A percentile compares a stretch with the other conserved stretches of the same genome.
These are phyloP conservation scores for Theonella swinhoei DNA, from an alignment of 37 sponge, comb jelly and placozoan species.

Conservation along the genomic window DNA sequence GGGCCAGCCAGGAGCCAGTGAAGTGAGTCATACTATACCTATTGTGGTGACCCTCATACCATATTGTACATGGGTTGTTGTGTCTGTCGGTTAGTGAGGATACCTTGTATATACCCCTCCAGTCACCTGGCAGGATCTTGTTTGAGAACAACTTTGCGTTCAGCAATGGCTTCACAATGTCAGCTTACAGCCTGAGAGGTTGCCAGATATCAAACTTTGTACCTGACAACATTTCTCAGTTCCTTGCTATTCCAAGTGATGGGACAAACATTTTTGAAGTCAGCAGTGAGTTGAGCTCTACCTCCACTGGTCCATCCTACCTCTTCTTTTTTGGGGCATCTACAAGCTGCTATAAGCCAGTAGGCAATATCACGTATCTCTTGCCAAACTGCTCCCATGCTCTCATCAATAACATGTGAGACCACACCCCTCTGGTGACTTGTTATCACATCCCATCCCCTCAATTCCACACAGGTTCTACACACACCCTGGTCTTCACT, in stretches of 20 bases:
- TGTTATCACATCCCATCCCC: background rate
- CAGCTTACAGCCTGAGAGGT: conserved; percentile 51
- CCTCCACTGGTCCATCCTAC: conserved; percentile 67
- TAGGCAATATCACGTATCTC: conserved; percentile 59
- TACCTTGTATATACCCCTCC: too few species aligned
- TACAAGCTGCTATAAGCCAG: conserved; percentile 67
- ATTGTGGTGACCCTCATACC: background rate
- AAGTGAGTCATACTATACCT: background rate
- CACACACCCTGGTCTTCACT: conserved; percentile 49
- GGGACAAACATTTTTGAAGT: conserved; percentile 9
- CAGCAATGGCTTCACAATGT: conserved; percentile 36
- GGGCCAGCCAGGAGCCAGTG: too few species aligned
- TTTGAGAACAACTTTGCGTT: conserved; percentile 51
- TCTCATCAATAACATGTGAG: conserved; percentile 57
- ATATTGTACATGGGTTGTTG: background rate
- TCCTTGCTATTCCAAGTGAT: conserved; percentile 9
- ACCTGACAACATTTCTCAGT: background rate
- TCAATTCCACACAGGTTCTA: conserved; percentile 52
- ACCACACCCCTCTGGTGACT: background rate
- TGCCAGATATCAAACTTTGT: conserved; percentile 64
- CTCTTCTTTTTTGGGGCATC: conserved; percentile 83
- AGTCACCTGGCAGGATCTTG: conserved; percentile 8
- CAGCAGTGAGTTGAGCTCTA: background rate
- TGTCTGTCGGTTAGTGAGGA: background rate
- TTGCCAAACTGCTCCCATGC: conserved; percentile 80